These are phyloP conservation scores for Drepana arcuata DNA, from an alignment of 1,140 invertebrate species.

Conservation along the genomic window DNA sequence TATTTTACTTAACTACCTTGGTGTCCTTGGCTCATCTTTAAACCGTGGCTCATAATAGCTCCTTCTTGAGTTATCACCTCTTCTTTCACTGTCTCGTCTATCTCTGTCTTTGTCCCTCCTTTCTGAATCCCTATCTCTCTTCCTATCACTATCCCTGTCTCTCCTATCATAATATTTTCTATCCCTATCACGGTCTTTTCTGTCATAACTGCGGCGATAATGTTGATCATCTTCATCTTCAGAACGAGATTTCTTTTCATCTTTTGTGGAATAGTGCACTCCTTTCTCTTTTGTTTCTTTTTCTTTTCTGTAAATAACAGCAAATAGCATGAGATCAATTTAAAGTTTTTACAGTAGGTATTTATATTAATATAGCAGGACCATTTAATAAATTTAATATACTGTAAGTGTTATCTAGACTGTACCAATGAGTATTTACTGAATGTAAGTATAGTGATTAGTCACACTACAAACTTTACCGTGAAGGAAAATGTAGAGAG, in stretches of 20 bases:
- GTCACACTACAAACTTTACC: too few species aligned
- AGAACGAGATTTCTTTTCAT: constrained; percentile 56
- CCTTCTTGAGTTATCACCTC: constrained; percentile 71
- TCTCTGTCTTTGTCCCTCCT: constrained; percentile 46
- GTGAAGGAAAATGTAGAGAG: too few species aligned
- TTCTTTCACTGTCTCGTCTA: constrained; percentile 68
- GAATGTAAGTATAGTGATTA: too few species aligned
- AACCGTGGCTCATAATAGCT: constrained; percentile 80
- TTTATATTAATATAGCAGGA: too few species aligned
- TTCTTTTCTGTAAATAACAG: constrained; percentile 73
- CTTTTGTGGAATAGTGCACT: constrained; percentile 72
- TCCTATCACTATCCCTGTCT: constrained; percentile 44
- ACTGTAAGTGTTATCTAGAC: too few species aligned
- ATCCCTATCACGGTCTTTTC: constrained; percentile 25
- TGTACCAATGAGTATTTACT: too few species aligned
- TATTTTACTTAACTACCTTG: constrained; percentile 59
- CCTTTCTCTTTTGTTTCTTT: constrained; percentile 66
- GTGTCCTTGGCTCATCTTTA: constrained; percentile 87
- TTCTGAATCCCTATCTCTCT: constrained; percentile 23
- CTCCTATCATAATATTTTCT: constrained; percentile 32
- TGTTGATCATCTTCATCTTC: constrained; percentile 52
- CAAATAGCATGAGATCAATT: too few species aligned
- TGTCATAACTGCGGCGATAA: constrained; percentile 34
- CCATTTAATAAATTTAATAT: too few species aligned
- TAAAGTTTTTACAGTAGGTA: too few species aligned